A percentile compares a stretch with the other conserved stretches of the same genome.
Evolutionary conservation across 2,888 invertebrate genomes (phyloP).

Genomic region (Tubulanus polymorphus): DNA sequence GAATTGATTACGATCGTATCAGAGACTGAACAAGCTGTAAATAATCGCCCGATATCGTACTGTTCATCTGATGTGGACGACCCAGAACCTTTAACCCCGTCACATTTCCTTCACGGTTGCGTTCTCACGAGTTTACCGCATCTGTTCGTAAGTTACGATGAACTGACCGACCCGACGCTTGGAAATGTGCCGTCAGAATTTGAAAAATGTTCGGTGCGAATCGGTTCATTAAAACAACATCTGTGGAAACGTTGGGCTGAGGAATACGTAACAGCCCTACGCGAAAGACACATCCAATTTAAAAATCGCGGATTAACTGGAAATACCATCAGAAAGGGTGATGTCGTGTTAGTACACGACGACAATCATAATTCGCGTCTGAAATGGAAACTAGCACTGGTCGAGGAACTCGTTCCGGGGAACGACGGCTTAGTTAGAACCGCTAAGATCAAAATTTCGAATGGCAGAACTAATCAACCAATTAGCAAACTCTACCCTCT

Average conservation of each 20-base stretch:
- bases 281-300: not conserved
- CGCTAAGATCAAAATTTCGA: conserved; percentile 11
- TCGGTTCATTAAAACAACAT: conserved; percentile 6
- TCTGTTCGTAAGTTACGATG: not conserved
- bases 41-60: conserved; percentile 2
- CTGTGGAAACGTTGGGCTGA: conserved; percentile 13
- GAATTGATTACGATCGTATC: conserved; percentile 2
- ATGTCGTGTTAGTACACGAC: not conserved
- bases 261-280: conserved; percentile 3
- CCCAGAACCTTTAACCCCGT: conserved; percentile 8
- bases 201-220: not conserved
- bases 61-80: no score
- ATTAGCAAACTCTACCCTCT: no score
- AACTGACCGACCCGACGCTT: not conserved
- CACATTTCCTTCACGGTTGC: conserved; percentile 6
- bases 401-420: conserved; percentile 1
- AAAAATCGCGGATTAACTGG: not conserved
- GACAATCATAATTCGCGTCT: not conserved
- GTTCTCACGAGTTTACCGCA: conserved; percentile 2
- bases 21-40: conserved; percentile 1
- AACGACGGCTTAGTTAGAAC: conserved; percentile 11
- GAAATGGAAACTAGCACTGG: not conserved
- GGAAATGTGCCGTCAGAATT: no score
- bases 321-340: not conserved
- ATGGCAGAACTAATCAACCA: no score